phyloP scores from a whole-genome alignment of 2,113 vertebrate species.

The Pygathrix nemaeus region DNA sequence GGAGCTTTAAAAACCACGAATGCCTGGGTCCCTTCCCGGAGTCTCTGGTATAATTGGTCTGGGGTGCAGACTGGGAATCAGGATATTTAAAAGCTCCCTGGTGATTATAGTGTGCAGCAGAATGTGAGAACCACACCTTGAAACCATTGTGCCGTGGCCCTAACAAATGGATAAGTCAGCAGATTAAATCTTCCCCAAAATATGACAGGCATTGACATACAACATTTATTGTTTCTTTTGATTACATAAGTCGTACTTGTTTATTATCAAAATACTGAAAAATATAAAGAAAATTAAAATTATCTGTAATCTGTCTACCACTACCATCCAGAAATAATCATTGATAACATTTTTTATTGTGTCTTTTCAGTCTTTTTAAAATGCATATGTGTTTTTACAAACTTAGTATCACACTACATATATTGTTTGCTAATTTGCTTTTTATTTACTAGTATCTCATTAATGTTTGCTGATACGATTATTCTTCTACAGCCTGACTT shows the following conservation, averaged over 20 bases:
- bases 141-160: neutral
- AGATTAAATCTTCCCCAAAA: constrained; percentile 17
- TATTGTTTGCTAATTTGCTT: neutral
- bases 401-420: neutral
- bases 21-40: neutral
- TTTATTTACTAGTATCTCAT: neutral
- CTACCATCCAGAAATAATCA: neutral
- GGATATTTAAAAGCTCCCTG: neutral
- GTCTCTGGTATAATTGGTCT: neutral
- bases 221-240: constrained; percentile 1
- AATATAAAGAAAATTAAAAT: constrained; percentile 26
- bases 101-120: neutral
- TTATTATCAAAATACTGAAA: constrained; percentile 25
- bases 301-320: neutral
- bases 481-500: neutral
- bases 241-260: neutral
- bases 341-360: neutral
- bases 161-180: neutral
- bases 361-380: neutral
- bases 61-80: neutral
- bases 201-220: neutral
- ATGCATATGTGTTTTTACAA: neutral
- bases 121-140: neutral
- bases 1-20: neutral
- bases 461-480: constrained; percentile 8